Evolutionary conservation across 2,888 invertebrate species (phyloP).

Genomic region (Microctonus brassicae): DNA sequence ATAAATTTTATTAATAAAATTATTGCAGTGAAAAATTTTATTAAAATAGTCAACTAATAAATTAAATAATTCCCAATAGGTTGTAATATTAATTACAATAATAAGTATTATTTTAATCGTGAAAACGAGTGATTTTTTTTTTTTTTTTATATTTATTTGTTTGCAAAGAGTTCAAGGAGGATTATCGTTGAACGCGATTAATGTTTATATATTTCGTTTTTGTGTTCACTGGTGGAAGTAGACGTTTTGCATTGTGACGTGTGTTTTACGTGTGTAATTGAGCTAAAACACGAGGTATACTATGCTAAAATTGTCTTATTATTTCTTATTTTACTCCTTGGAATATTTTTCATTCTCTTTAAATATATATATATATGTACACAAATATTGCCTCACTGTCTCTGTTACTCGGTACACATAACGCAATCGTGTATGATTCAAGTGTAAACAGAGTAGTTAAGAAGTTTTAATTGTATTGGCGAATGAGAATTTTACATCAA

Average conservation of each 20-base stretch:
- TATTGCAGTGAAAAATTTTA: not conserved
- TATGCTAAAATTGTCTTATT: too few species aligned
- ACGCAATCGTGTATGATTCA: not conserved
- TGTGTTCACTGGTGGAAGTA: not conserved
- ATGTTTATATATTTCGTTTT: not conserved
- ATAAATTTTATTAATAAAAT: too few species aligned
- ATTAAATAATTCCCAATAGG: not conserved
- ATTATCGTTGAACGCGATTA: not conserved
- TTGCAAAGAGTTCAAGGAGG: not conserved
- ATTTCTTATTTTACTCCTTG: not conserved
- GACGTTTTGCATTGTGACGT: slow-evolving; percentile 10
- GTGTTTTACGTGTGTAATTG: slow-evolving; percentile 2
- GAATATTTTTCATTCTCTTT: not conserved
- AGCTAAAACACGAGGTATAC: slow-evolving; percentile 1
- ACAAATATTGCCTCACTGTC: too few species aligned
- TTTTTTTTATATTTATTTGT: not conserved
- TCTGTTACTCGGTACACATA: not conserved
- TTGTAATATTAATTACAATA: not conserved
- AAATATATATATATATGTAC: too few species aligned
- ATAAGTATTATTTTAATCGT: not conserved
- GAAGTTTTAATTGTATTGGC: not conserved
- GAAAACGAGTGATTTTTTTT: not conserved
- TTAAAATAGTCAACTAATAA: not conserved
- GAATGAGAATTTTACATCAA: not conserved
- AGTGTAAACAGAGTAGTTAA: not conserved